phyloP scores from a whole-genome alignment of 2,888 invertebrate species.

The Lithophane socia region DNA sequence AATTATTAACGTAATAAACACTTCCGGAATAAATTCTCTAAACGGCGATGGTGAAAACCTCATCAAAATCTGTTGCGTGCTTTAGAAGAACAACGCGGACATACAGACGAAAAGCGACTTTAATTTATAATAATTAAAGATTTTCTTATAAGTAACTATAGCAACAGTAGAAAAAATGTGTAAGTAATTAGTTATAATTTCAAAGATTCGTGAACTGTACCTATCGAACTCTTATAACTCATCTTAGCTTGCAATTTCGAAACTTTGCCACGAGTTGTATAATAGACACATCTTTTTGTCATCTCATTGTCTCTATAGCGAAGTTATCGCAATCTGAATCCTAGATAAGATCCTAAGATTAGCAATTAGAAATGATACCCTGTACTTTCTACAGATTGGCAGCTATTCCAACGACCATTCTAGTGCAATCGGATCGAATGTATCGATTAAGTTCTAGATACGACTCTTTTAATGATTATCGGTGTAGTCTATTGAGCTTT shows the following conservation, averaged over 20 bases:
- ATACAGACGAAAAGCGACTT: too few species aligned
- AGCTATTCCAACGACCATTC: slow-evolving; percentile 54
- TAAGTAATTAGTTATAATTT: neutral
- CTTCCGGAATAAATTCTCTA: too few species aligned
- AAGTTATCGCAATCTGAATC: slow-evolving; percentile 51
- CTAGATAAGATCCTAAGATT: slow-evolving; percentile 48
- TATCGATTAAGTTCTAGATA: slow-evolving; percentile 44
- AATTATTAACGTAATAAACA: too few species aligned
- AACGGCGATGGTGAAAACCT: too few species aligned
- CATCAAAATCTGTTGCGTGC: too few species aligned
- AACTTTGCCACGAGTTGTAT: slow-evolving; percentile 5
- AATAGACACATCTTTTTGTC: slow-evolving; percentile 35
- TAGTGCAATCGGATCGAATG: slow-evolving; percentile 67
- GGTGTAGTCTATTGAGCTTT: neutral
- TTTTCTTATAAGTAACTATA: neutral
- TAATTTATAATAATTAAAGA: too few species aligned
- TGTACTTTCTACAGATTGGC: slow-evolving; percentile 57
- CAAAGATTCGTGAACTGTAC: neutral
- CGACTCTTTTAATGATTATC: slow-evolving; percentile 6
- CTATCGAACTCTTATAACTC: neutral
- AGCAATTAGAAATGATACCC: slow-evolving; percentile 59
- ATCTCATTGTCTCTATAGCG: slow-evolving; percentile 43
- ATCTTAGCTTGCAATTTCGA: slow-evolving; percentile 3
- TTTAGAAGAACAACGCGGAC: too few species aligned
- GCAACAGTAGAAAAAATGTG: neutral